Base-by-base conservation (phyloP, 1,140 invertebrate genomes). In the Oedothorax gibbosus region DNA sequence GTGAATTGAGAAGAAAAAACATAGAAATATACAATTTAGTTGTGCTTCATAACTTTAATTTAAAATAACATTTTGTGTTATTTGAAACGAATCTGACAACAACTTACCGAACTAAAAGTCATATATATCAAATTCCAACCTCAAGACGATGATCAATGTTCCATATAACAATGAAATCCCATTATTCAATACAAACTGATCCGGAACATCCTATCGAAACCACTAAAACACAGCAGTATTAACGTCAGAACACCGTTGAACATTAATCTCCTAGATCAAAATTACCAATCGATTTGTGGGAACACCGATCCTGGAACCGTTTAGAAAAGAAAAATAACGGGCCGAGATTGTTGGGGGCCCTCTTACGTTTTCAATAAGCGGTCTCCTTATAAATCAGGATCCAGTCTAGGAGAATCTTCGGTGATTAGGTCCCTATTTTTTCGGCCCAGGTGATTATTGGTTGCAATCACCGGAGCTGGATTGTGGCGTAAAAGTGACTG, bases 381-480 rank as follows among this genome's bases (percentile, higher is more conserved):
- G 7, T 15, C 18, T 50, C 21, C n/a, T 64, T 82, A 82, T 77
- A 77, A 77, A 77, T 77, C 75, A 77, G 60, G 75, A 53, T 18
- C 57, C 12, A 53, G 68, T 35, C 57, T 35, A 35, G 35, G 35
- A 35, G 35, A 71, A 77, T 77, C 57, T 64, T 56, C 57, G 10
- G 64, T 73, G 80, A 82, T 82, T 82, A 64, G 80, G 69, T 65
- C 66, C 54, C 57, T 14, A 35, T 35, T 35, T 35, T 35, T 35
- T 35, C 35, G 35, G 35, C n/a, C 66, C 79, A 62, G 79, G 79
- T 72, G 79, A 81, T 81, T 81, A 81, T 81, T 81, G 79, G 79
- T 56, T 56, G 21, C 68, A 57, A 81, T 81, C 79, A 80, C n/a
- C n/a, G 57, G n/a, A 75, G 72, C n/a, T 35, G 57, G 69, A 18